A percentile compares a stretch with the other conserved stretches of the same genome.
Conservation (phyloP, 1,140 invertebrate genomes). For the Maconellicoccus hirsutus region DNA sequence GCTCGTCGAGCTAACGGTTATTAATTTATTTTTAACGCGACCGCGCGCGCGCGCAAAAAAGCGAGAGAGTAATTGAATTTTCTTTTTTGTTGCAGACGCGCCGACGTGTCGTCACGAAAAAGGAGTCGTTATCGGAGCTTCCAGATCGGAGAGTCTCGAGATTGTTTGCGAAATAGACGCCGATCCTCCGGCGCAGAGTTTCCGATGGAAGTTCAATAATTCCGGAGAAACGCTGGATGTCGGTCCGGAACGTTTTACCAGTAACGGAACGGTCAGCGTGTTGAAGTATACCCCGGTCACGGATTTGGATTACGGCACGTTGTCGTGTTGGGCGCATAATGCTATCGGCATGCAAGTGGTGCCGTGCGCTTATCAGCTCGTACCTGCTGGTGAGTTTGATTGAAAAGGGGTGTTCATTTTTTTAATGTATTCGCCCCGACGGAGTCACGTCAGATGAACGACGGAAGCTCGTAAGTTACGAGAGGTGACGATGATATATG, state of each 20-base stretch:
- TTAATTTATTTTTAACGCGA: constrained; percentile 9
- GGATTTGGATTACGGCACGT: constrained; percentile 55
- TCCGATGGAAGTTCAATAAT: constrained; percentile 86
- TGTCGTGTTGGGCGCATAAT: constrained; percentile 67
- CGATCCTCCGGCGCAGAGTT: constrained; percentile 68
- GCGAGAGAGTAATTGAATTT: no score
- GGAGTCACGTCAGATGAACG: no score
- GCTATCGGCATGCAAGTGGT: constrained; percentile 57
- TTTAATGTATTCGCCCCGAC: not conserved
- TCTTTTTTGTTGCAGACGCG: constrained; percentile 49
- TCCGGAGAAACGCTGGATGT: constrained; percentile 70
- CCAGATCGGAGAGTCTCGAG: constrained; percentile 65
- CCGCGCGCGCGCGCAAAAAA: no score
- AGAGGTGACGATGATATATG: not conserved
- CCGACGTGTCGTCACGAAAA: constrained; percentile 64
- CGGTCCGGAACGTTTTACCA: constrained; percentile 51
- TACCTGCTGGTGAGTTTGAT: constrained; percentile 48
- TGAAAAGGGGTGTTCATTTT: not conserved
- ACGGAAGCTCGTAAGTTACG: no score
- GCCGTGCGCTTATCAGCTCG: constrained; percentile 69
- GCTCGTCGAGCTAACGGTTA: not conserved
- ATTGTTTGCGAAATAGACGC: constrained; percentile 76
- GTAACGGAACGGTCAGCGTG: constrained; percentile 39
- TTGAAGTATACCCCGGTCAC: constrained; percentile 41
- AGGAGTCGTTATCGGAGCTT: constrained; percentile 68